These are phyloP conservation scores for Hybognathus amarus DNA, from an alignment of 2,797 vertebrate genomes.

Conservation along the genomic window DNA sequence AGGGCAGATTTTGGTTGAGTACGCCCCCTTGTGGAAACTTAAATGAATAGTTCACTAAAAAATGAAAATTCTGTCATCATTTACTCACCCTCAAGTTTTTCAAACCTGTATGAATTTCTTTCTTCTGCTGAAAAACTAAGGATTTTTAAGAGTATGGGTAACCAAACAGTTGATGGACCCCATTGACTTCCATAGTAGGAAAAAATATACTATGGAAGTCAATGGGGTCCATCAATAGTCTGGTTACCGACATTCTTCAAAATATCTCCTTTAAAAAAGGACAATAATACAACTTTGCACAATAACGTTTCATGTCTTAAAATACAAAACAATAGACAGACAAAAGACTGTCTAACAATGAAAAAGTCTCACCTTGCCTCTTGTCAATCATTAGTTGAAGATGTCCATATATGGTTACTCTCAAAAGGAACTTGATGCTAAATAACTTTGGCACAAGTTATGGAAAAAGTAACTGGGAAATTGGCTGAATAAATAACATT, in stretches of 20 bases:
- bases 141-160: no score
- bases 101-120: no score
- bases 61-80: no score
- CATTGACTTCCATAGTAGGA: no score
- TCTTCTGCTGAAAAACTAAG: no score
- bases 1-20: background rate
- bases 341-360: background rate
- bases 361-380: background rate
- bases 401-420: background rate
- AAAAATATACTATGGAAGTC: no score
- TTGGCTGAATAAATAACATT: background rate
- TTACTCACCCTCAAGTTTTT: no score
- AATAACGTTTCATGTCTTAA: background rate
- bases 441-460: background rate
- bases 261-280: no score
- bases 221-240: no score
- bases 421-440: background rate
- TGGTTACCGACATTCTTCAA: no score
- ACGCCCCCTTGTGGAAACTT: constrained; percentile 35
- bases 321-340: background rate
- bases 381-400: background rate
- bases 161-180: no score
- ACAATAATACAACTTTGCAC: background rate
- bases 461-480: background rate
- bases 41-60: no score